These are phyloP conservation scores for Zaprionus bogoriensis DNA, from an alignment of 2,888 invertebrate genomes.

Conservation along the genomic window DNA sequence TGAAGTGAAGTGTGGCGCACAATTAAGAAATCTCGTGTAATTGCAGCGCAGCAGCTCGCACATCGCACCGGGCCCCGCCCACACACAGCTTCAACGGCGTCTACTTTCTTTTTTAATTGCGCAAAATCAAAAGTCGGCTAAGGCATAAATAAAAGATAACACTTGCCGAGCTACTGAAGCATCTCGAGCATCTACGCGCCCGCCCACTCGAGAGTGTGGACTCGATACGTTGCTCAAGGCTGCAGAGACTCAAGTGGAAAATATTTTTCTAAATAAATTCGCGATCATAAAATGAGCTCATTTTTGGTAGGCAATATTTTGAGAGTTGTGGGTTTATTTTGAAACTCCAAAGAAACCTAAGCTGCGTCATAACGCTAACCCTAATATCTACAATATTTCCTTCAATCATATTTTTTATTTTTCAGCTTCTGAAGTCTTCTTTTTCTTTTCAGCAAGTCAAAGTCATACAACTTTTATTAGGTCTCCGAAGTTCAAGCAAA, in stretches of 20 bases:
- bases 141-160: conserved; percentile 7
- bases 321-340: neutral
- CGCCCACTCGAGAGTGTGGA: neutral
- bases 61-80: conserved; percentile 1
- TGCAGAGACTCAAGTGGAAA: neutral
- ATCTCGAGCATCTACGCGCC: neutral
- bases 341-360: neutral
- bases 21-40: conserved; percentile 58
- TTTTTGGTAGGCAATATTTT: too few relatives aligned
- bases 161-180: conserved; percentile 16
- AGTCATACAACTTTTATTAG: too few relatives aligned
- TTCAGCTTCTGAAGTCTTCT: too few relatives aligned
- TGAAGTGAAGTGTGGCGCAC: conserved; percentile 49
- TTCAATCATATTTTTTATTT: too few relatives aligned
- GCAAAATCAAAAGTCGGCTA: conserved; percentile 15
- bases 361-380: neutral
- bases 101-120: conserved; percentile 56
- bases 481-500: too few relatives aligned
- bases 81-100: neutral
- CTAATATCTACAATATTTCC: too few relatives aligned
- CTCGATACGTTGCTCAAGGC: conserved; percentile 16
- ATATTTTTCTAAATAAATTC: neutral
- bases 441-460: too few relatives aligned
- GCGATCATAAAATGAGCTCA: neutral
- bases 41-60: conserved; percentile 40